phyloP scores from a whole-genome alignment of 1,140 invertebrate genomes.

The Eupristina koningsbergeri region DNA sequence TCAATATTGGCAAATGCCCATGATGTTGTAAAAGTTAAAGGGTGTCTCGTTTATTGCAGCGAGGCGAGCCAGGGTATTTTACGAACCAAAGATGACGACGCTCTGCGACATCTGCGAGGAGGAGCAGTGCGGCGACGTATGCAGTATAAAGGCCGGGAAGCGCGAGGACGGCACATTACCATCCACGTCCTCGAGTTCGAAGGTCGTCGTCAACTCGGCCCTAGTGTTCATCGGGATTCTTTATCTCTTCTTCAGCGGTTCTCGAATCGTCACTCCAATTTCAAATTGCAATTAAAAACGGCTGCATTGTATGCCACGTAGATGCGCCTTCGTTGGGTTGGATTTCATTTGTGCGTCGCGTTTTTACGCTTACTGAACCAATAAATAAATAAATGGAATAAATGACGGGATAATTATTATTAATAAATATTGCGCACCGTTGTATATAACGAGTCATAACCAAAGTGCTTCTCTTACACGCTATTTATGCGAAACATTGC shows the following conservation, averaged over 20 bases:
- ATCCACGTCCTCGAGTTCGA: conserved; percentile 36
- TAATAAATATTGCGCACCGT: not conserved
- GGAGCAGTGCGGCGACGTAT: conserved; percentile 77
- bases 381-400: not conserved
- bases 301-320: too few relatives aligned
- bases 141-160: conserved; percentile 54
- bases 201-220: not conserved
- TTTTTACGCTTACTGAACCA: not conserved
- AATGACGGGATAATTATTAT: not conserved
- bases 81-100: conserved; percentile 79
- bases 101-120: conserved; percentile 86
- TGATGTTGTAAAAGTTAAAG: not conserved
- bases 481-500: conserved; percentile 43
- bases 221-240: not conserved
- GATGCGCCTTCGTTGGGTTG: not conserved
- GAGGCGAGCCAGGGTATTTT: conserved; percentile 83
- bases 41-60: conserved; percentile 67
- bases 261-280: not conserved
- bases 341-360: not conserved
- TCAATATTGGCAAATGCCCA: too few relatives aligned
- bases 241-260: not conserved
- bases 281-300: not conserved
- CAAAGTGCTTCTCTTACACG: conserved; percentile 42
- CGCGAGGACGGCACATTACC: conserved; percentile 31
- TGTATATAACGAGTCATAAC: conserved; percentile 39